Evolutionary conservation across 2,888 invertebrate species (phyloP).

Genomic region (Ophraella communa): DNA sequence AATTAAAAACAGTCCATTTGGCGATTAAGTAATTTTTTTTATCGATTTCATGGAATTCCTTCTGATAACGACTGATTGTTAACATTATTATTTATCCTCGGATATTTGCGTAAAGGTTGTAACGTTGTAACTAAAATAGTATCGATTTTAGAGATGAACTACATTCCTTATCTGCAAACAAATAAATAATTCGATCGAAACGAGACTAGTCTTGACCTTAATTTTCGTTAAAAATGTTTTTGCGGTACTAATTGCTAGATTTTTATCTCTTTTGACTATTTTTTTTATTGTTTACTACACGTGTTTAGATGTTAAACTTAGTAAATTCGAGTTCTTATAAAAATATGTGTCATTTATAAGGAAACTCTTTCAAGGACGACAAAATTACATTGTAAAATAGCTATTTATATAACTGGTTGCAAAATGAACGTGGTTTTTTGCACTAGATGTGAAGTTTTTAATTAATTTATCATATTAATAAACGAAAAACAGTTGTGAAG

Average conservation of each 20-base stretch:
- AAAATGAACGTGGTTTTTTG: too few relatives aligned
- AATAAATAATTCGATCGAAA: conserved; percentile 1
- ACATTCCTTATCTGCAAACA: conserved; percentile 9
- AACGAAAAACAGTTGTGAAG: too few relatives aligned
- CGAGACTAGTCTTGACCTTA: conserved; percentile 8
- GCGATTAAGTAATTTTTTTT: background rate
- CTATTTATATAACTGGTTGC: too few relatives aligned
- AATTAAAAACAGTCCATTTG: background rate
- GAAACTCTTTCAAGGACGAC: too few relatives aligned
- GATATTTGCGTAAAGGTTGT: background rate
- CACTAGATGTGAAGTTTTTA: too few relatives aligned
- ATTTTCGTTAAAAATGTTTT: background rate
- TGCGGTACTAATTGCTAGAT: background rate
- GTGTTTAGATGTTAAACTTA: background rate
- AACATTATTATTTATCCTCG: background rate
- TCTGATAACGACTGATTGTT: background rate
- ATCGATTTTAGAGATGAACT: background rate
- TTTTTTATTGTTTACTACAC: background rate
- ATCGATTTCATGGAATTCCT: background rate
- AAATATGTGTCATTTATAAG: too few relatives aligned
- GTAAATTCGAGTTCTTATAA: too few relatives aligned
- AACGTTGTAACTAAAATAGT: background rate
- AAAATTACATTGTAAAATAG: too few relatives aligned
- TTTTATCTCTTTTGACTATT: background rate
- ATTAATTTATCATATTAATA: too few relatives aligned